A percentile compares a stretch with the other conserved stretches of the same genome.
These are phyloP conservation scores for Palloptera scutellata DNA, from an alignment of 2,888 invertebrate genomes.

Conservation along the genomic window DNA sequence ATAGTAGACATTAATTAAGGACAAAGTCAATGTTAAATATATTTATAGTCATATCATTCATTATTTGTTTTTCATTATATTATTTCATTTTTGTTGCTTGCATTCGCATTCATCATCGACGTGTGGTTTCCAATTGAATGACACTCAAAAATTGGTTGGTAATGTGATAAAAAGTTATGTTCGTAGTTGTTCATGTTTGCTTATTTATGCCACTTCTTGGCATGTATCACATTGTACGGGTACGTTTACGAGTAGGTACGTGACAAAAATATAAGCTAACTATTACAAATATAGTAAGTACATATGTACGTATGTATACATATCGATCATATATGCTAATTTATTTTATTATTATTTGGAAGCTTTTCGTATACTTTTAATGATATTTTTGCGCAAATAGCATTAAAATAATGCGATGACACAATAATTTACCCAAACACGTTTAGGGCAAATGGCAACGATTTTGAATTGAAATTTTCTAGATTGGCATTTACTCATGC, in stretches of 20 bases:
- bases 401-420: conserved; percentile 21
- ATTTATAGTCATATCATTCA: conserved; percentile 10
- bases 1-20: conserved; percentile 30
- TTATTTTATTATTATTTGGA: not conserved
- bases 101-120: no score
- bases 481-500: no score
- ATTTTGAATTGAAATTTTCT: no score
- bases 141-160: no score
- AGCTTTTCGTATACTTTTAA: not conserved
- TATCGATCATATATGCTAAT: not conserved
- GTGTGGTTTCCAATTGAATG: no score
- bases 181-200: no score
- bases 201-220: no score
- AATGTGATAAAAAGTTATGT: no score
- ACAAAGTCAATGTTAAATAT: conserved; percentile 44
- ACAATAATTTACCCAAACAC: conserved; percentile 6
- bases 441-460: no score
- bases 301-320: not conserved
- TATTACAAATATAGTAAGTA: not conserved
- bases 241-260: no score
- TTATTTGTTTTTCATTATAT: conserved; percentile 12
- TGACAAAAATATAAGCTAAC: no score
- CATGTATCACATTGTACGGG: no score
- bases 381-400: not conserved
- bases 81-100: not conserved